phyloP scores from a whole-genome alignment of 2,113 vertebrate species.

The Cyprinodon tularosa region DNA sequence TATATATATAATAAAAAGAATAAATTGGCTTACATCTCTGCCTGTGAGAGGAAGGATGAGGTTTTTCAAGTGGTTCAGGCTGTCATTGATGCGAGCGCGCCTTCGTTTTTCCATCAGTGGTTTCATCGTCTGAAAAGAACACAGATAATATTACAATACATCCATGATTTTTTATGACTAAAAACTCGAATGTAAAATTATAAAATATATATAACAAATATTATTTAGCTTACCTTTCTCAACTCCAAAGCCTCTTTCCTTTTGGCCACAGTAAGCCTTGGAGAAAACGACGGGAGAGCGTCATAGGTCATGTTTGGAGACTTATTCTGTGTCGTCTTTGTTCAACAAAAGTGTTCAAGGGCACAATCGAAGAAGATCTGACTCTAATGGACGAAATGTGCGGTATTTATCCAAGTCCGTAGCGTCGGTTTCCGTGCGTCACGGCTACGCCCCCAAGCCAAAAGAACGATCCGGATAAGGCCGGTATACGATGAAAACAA shows the following conservation, averaged over 20 bases:
- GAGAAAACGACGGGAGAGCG: constrained; percentile 31
- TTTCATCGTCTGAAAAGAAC: constrained; percentile 83
- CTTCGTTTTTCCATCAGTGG: constrained; percentile 85
- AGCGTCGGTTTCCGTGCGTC: constrained; percentile 72
- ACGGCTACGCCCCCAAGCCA: constrained; percentile 74
- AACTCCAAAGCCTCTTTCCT: constrained; percentile 77
- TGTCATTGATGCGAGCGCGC: constrained; percentile 87
- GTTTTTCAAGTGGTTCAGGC: constrained; percentile 83
- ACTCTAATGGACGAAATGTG: constrained; percentile 6
- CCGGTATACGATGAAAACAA: constrained; percentile 60
- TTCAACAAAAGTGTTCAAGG: background rate
- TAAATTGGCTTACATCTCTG: constrained; percentile 82
- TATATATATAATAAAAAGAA: background rate
- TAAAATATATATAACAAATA: background rate
- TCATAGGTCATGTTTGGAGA: constrained; percentile 56
- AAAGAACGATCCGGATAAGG: constrained; percentile 43
- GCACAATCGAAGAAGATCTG: constrained; percentile 35
- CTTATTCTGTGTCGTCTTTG: constrained; percentile 43
- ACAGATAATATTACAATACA: constrained; percentile 8
- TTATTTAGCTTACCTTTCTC: constrained; percentile 77
- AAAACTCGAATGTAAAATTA: rapidly evolving
- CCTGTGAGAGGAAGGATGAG: constrained; percentile 87
- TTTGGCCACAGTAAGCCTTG: constrained; percentile 74
- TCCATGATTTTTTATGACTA: background rate
- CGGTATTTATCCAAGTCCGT: constrained; percentile 70